These are phyloP conservation scores for Drosophila recens DNA, from an alignment of 2,888 invertebrate species.

Conservation along the genomic window DNA sequence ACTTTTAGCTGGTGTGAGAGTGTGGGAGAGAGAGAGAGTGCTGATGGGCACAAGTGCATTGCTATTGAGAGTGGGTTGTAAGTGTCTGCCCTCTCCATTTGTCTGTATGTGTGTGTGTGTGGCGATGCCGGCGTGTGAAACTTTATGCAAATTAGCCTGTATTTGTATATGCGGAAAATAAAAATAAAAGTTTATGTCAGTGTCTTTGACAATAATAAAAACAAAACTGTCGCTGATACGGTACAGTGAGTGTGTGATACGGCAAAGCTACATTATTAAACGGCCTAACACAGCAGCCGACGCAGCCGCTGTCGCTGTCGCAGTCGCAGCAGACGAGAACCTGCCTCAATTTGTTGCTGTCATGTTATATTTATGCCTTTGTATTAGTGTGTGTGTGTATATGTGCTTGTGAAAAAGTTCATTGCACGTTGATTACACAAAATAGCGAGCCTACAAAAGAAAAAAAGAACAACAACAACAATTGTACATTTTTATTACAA, in stretches of 20 bases:
- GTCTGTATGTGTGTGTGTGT: constrained; percentile 20
- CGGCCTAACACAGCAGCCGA: constrained; percentile 50
- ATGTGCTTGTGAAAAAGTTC: constrained; percentile 56
- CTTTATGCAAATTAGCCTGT: constrained; percentile 66
- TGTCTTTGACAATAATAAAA: constrained; percentile 59
- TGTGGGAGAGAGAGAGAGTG: constrained; percentile 43
- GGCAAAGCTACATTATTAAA: constrained; percentile 35
- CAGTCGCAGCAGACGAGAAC: constrained; percentile 53
- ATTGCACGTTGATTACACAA: constrained; percentile 71
- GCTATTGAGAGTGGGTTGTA: constrained; percentile 32
- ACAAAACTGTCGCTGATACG: constrained; percentile 56
- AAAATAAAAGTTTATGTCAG: constrained; percentile 57
- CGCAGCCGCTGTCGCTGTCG: not conserved
- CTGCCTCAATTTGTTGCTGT: constrained; percentile 69
- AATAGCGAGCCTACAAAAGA: constrained; percentile 52
- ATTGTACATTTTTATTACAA: constrained; percentile 59
- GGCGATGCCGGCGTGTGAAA: constrained; percentile 75
- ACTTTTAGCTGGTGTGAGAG: constrained; percentile 31
- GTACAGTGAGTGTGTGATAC: constrained; percentile 59
- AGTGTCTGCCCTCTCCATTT: not conserved
- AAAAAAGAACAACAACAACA: constrained; percentile 26
- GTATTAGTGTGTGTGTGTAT: constrained; percentile 23
- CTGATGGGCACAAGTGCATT: constrained; percentile 57
- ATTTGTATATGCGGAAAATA: constrained; percentile 60
- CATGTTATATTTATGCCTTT: constrained; percentile 33